Evolutionary conservation across 2,113 vertebrate species (phyloP).

Genomic region (Catagonus wagneri): DNA sequence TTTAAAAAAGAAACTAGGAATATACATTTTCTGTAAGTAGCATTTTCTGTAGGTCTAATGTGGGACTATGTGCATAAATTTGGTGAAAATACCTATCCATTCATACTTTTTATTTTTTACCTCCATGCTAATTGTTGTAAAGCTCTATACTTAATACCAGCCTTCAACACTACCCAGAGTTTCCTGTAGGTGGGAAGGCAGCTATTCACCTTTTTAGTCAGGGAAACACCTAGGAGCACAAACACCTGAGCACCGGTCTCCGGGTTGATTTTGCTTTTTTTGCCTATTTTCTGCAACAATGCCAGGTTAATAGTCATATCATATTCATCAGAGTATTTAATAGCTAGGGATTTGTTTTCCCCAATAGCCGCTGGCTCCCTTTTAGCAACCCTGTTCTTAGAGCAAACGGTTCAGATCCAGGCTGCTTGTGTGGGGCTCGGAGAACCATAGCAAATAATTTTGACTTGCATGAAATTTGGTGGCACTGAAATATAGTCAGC

Average conservation of each 20-base stretch:
- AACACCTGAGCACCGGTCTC: not conserved
- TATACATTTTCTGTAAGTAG: not conserved
- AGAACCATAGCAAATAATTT: not conserved
- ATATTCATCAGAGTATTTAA: not conserved
- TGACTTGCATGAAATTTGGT: not conserved
- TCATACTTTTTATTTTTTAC: not conserved
- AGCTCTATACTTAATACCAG: not conserved
- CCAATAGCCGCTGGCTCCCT: not conserved
- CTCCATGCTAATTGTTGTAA: not conserved
- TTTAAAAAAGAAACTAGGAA: constrained; percentile 45
- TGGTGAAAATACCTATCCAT: constrained; percentile 1
- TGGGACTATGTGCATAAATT: not conserved
- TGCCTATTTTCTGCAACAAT: not conserved
- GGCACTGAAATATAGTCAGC: not conserved
- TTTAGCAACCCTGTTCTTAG: not conserved
- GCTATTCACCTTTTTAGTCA: not conserved
- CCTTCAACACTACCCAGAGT: not conserved
- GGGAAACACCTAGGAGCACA: not conserved
- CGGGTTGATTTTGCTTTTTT: not conserved
- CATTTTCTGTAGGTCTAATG: not conserved
- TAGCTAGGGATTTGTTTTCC: not conserved
- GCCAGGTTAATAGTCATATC: not conserved
- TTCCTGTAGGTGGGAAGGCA: not conserved
- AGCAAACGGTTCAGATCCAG: not conserved
- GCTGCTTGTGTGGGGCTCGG: not conserved